These are phyloP conservation scores for Spilarctia lutea DNA, from an alignment of 2,888 invertebrate species.

Conservation along the genomic window DNA sequence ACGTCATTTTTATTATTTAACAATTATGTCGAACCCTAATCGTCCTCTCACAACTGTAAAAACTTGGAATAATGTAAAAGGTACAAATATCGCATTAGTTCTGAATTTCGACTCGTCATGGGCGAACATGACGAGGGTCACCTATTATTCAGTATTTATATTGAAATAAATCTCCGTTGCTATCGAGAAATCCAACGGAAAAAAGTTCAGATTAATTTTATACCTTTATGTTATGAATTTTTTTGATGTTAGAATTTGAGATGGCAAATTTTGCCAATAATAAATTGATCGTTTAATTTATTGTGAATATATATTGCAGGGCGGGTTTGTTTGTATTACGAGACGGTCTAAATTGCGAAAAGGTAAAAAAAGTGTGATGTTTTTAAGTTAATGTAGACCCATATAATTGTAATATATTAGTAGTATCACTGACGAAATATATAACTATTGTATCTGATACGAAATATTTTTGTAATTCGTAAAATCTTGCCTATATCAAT, in stretches of 20 bases:
- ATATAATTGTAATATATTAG: background rate
- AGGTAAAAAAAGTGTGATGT: background rate
- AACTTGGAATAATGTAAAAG: constrained; percentile 41
- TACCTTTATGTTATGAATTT: constrained; percentile 31
- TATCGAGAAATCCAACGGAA: constrained; percentile 30
- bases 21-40: constrained; percentile 34
- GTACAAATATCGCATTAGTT: constrained; percentile 49
- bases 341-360: background rate
- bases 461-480: background rate
- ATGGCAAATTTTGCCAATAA: constrained; percentile 2
- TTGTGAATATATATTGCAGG: background rate
- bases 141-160: constrained; percentile 57
- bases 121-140: constrained; percentile 56
- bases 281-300: constrained; percentile 8
- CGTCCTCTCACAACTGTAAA: constrained; percentile 31
- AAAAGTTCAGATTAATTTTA: constrained; percentile 30
- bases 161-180: constrained; percentile 50
- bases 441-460: no score
- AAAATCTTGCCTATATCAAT: background rate
- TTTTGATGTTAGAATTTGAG: background rate
- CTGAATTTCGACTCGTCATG: constrained; percentile 51
- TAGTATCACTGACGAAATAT: no score
- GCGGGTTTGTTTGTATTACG: background rate
- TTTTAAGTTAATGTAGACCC: background rate
- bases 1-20: constrained; percentile 7